A percentile compares a stretch with the other conserved stretches of the same genome.
These are phyloP conservation scores for Chouioia cunea DNA, from an alignment of 2,888 invertebrate genomes.

Conservation along the genomic window DNA sequence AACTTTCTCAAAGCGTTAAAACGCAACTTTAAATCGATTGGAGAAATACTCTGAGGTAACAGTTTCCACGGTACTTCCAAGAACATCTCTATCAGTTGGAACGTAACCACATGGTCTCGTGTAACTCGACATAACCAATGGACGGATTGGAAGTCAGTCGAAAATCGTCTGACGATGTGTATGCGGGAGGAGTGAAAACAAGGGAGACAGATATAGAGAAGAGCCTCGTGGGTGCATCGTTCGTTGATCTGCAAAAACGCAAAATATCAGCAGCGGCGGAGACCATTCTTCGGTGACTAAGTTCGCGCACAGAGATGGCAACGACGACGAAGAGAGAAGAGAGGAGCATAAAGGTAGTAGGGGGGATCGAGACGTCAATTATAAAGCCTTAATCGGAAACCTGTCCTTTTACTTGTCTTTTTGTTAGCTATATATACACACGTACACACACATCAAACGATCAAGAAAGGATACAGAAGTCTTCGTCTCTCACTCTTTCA, in stretches of 20 bases:
- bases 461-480: conserved; percentile 14
- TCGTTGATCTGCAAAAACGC: conserved; percentile 59
- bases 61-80: too few species aligned
- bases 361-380: conserved; percentile 65
- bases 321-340: background rate
- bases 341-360: conserved; percentile 35
- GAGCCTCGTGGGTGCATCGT: conserved; percentile 50
- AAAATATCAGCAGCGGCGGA: conserved; percentile 32
- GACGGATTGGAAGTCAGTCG: too few species aligned
- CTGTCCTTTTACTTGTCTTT: conserved; percentile 65
- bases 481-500: conserved; percentile 26
- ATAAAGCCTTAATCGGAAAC: conserved; percentile 68
- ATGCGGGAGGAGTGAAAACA: conserved; percentile 41
- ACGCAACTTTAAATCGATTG: too few species aligned
- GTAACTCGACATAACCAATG: too few species aligned
- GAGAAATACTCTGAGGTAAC: too few species aligned
- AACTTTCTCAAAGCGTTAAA: too few species aligned
- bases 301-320: conserved; percentile 46
- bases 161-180: too few species aligned
- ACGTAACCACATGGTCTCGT: too few species aligned
- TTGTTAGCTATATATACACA: conserved; percentile 55
- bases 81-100: too few species aligned
- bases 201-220: conserved; percentile 47
- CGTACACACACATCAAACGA: conserved; percentile 43
- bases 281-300: conserved; percentile 61